phyloP scores from a whole-genome alignment of 1,140 invertebrate species.

The Tenebrio molitor region DNA sequence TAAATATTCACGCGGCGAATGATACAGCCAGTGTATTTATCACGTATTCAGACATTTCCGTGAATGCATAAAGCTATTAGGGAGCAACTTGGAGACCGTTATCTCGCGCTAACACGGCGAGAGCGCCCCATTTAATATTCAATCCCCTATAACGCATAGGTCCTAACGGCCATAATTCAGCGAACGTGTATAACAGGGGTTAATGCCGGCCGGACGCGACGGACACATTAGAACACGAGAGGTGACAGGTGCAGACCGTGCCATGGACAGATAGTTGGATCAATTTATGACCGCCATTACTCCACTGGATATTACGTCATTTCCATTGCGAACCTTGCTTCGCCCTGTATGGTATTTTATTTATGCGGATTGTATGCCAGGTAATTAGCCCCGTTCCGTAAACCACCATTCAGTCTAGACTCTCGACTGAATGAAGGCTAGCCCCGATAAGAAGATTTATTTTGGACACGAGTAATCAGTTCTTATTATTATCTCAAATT shows the following conservation, averaged over 20 bases:
- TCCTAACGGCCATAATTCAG: conserved; percentile 48
- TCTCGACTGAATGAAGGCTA: neutral
- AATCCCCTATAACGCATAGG: conserved; percentile 50
- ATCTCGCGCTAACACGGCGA: conserved; percentile 44
- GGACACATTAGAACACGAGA: conserved; percentile 46
- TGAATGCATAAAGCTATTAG: conserved; percentile 50
- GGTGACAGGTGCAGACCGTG: conserved; percentile 49
- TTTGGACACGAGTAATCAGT: neutral
- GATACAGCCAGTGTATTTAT: conserved; percentile 40
- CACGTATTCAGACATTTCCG: conserved; percentile 44
- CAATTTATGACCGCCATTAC: conserved; percentile 50
- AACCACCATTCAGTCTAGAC: neutral
- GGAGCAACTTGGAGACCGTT: conserved; percentile 43
- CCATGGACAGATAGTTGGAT: conserved; percentile 47
- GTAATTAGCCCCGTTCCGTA: neutral
- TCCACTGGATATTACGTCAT: conserved; percentile 41
- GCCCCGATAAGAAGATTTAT: neutral
- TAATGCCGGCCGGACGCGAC: conserved; percentile 48
- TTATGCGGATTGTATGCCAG: neutral
- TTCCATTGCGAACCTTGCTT: conserved; percentile 17
- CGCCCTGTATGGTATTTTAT: too few relatives aligned
- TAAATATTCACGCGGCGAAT: conserved; percentile 34
- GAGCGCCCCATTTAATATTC: conserved; percentile 48
- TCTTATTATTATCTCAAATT: conserved; percentile 1
- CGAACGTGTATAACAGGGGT: conserved; percentile 48